These are phyloP conservation scores for Bombus vancouverensis DNA, from an alignment of 1,140 invertebrate genomes.

Conservation along the genomic window DNA sequence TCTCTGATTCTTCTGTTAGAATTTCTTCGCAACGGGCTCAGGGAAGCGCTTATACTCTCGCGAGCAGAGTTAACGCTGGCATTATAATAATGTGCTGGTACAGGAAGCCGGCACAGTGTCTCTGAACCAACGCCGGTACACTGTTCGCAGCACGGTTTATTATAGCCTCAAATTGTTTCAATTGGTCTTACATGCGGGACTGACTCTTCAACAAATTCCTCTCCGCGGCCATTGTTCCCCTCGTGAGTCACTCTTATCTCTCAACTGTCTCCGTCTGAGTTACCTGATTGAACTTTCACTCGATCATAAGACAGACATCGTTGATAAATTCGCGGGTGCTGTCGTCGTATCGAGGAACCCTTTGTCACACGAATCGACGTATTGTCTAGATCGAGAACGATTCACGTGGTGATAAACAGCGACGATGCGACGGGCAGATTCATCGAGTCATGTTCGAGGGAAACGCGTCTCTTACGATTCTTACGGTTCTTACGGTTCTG, in stretches of 20 bases:
- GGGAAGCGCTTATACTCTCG: background rate
- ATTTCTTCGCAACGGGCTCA: background rate
- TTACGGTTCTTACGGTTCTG: background rate
- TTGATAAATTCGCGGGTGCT: background rate
- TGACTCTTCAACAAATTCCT: conserved; percentile 54
- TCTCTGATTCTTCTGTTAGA: background rate
- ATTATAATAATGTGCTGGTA: conserved; percentile 44
- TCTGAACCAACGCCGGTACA: conserved; percentile 22
- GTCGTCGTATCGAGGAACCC: background rate
- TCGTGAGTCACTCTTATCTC: conserved; percentile 51
- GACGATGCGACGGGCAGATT: background rate
- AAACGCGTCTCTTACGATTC: background rate
- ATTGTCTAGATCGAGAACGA: background rate
- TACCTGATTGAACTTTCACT: conserved; percentile 54
- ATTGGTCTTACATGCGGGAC: conserved; percentile 62
- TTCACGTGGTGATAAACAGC: background rate
- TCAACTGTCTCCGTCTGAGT: conserved; percentile 26
- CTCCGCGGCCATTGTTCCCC: conserved; percentile 47
- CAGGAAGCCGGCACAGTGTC: conserved; percentile 35
- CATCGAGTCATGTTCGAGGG: background rate
- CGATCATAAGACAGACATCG: background rate
- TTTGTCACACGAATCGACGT: background rate
- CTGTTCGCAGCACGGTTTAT: conserved; percentile 38
- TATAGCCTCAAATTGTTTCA: conserved; percentile 58
- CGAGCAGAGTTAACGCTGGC: conserved; percentile 14